Base-by-base conservation (phyloP, 2,888 invertebrate species). In the Nephrocerus scutellatus region DNA sequence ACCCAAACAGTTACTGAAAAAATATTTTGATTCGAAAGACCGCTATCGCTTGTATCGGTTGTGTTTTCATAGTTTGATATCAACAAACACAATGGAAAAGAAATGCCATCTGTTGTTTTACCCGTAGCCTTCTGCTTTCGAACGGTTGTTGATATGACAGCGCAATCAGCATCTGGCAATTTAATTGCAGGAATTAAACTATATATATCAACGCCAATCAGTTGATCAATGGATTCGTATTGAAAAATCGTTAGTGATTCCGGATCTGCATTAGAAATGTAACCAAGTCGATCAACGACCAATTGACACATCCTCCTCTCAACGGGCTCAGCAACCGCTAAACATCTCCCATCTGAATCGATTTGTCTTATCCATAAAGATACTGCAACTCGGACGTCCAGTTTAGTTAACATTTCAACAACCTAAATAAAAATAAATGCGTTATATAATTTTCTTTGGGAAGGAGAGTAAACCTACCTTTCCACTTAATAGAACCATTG, bases 321-420 rank as follows among this genome's bases (percentile, higher is more conserved):
- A 14, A 81, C 80, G 0, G 80, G 79, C 54, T 81, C 80, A 22
- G 80, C 79, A 15, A 73, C 71, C 6, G 79, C 79, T 39, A 81
- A 66, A 52, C 79, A 79, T 1, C 79, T 73, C 0, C 75, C 71
- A 40, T 74, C 75, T 35, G 60, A 69, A 49, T 75, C 75, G 43
- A 76, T 57, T 50, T 75, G 75, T 18, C 75, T 61, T 36, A 80
- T 74, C 80, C 80, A 81, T 13, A 81, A 60, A 0, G 80, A 80
- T 2, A 80, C 79, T 45, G 80, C 78, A 4, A 79, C 68, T 2
- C 72, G 66, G 3, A 67, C 60, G 2, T 76, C 75, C 42, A 71
- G 70, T 48, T 75, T 76, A 16, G 74, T 71, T 23, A 75, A 55
- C 37, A 79, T 70, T 62, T 81, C 80, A 32, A 80, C 76, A 51